A percentile compares a stretch with the other conserved stretches of the same genome.
Evolutionary conservation across 2,113 vertebrate species (phyloP).

Genomic region (Martes martes): DNA sequence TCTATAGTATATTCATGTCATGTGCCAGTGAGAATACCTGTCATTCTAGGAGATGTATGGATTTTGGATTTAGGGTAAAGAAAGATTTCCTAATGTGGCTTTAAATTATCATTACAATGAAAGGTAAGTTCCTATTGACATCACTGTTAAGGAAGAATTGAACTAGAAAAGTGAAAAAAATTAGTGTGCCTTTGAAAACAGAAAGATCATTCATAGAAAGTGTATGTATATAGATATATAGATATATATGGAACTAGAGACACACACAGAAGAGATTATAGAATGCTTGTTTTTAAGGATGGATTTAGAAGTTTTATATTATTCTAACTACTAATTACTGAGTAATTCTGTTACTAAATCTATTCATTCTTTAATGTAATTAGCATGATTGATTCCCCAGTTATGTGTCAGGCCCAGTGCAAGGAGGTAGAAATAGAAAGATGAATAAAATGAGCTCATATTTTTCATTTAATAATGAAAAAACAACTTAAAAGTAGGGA

Average conservation of each 20-base stretch:
- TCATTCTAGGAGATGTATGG: neutral
- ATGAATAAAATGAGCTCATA: neutral
- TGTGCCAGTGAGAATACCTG: neutral
- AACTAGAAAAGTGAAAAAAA: neutral
- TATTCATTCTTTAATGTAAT: neutral
- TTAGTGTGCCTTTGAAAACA: neutral
- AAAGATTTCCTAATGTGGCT: neutral
- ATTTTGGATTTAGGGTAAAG: neutral
- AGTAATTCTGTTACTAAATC: neutral
- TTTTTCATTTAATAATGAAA: neutral
- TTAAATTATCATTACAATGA: slow-evolving; percentile 7
- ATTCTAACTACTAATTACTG: neutral
- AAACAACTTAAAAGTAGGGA: neutral
- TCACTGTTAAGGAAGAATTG: neutral
- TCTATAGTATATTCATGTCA: neutral
- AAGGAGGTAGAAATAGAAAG: neutral
- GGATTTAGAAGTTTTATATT: neutral
- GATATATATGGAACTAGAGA: neutral
- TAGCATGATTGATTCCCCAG: neutral
- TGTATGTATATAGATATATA: neutral
- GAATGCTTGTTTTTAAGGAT: slow-evolving; percentile 4
- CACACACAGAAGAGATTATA: neutral
- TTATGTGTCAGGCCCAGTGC: neutral
- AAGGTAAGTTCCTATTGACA: neutral
- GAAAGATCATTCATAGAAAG: neutral